Conservation (phyloP, 2,113 vertebrate genomes). For the Anas platyrhynchos region DNA sequence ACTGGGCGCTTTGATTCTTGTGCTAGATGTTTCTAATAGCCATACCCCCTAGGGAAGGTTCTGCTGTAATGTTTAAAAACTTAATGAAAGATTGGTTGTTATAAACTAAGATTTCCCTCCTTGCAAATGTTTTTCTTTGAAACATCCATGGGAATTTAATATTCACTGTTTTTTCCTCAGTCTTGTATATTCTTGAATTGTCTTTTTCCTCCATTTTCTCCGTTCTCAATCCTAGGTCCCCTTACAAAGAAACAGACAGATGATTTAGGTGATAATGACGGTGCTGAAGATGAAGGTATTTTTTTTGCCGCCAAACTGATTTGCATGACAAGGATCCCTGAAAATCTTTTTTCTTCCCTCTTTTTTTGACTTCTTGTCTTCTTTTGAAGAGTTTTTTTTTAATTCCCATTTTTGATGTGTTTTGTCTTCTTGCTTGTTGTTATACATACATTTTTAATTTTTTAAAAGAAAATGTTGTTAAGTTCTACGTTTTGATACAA, state of each 20-base stretch:
- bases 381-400: constrained; percentile 91
- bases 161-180: constrained; percentile 85
- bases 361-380: constrained; percentile 98
- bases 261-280: constrained; percentile 99
- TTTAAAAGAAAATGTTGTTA: constrained; percentile 82
- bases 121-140: constrained; percentile 78
- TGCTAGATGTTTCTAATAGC: constrained; percentile 60
- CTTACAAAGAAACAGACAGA: constrained; percentile 99
- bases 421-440: constrained; percentile 99
- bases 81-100: constrained; percentile 28
- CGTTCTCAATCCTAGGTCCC: constrained; percentile 99
- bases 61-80: constrained; percentile 26
- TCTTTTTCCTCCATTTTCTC: constrained; percentile 97
- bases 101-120: constrained; percentile 58
- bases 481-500: constrained; percentile 82
- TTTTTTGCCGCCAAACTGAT: constrained; percentile 92
- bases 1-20: constrained; percentile 28
- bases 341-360: constrained; percentile 91
- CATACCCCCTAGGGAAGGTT: constrained; percentile 52
- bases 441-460: constrained; percentile 80
- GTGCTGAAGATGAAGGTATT: constrained; percentile 99
- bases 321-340: constrained; percentile 96
- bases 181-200: constrained; percentile 98
- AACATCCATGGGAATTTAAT: constrained; percentile 80
- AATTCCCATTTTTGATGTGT: constrained; percentile 97